Percentiles rank a stretch among this genome's conserved stretches.
Evolutionary conservation across 2,888 invertebrate genomes (phyloP).

Genomic region (Cephalotes varians): DNA sequence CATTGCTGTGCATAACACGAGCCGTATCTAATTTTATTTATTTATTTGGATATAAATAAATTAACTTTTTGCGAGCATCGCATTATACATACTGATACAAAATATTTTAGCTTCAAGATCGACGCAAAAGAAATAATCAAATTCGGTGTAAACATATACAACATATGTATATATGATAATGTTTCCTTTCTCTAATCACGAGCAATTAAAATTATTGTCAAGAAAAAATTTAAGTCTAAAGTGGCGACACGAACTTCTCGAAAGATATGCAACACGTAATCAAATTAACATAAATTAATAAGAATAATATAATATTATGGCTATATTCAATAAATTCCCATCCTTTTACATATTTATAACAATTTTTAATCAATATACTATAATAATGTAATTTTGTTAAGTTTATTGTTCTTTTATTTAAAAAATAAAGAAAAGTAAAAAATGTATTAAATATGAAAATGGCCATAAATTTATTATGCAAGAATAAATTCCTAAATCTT

Average conservation of each 20-base stretch:
- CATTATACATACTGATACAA: not conserved
- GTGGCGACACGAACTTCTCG: not conserved
- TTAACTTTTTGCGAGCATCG: not conserved
- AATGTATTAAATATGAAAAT: not conserved
- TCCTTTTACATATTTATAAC: not conserved
- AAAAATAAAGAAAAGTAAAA: not conserved
- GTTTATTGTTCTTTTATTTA: not conserved
- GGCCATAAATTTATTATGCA: not conserved
- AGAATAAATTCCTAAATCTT: not conserved
- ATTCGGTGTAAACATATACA: not conserved
- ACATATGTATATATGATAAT: not conserved
- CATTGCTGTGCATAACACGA: no score
- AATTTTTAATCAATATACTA: not conserved
- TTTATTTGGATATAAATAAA: no score
- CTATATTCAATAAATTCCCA: not conserved
- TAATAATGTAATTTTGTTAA: not conserved
- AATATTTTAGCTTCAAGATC: slow-evolving; percentile 5
- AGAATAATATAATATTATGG: not conserved
- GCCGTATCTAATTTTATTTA: no score
- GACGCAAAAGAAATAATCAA: not conserved
- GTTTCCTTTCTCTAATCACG: not conserved
- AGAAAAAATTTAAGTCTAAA: not conserved
- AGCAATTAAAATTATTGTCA: not conserved
- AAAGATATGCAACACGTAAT: not conserved
- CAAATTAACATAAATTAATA: not conserved